Evolutionary conservation across 2,113 vertebrate genomes (phyloP).

Genomic region (Notothenia rossii): DNA sequence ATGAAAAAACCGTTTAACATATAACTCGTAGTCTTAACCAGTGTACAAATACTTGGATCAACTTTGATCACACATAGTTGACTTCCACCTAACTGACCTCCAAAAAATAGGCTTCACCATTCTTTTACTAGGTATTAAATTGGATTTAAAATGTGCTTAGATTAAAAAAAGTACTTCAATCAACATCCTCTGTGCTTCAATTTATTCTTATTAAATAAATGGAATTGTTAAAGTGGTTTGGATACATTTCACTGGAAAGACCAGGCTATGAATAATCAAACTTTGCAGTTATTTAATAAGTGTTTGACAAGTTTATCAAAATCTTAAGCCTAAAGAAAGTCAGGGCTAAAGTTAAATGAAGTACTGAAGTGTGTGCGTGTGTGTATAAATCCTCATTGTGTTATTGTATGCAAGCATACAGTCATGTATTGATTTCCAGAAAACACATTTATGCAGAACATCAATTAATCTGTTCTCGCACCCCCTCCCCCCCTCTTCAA

Average conservation of each 20-base stretch:
- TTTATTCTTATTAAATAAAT: not conserved
- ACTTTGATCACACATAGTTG: not conserved
- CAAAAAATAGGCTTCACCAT: not conserved
- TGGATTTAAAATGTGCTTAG: not conserved
- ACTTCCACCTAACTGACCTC: not conserved
- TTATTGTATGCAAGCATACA: not conserved
- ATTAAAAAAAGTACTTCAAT: not conserved
- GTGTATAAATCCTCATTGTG: not conserved
- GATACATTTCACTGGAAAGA: not conserved
- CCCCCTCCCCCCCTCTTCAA: not conserved
- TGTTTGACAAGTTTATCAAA: too few relatives aligned
- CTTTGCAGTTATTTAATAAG: not conserved
- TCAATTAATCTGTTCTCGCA: constrained; percentile 8
- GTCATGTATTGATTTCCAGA: constrained; percentile 24
- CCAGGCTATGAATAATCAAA: not conserved
- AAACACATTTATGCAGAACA: constrained; percentile 42
- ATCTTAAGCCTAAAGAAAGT: too few relatives aligned
- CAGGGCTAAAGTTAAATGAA: too few relatives aligned
- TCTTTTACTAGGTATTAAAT: too few relatives aligned
- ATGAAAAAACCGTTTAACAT: too few relatives aligned
- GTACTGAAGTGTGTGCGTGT: too few relatives aligned
- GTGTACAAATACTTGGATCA: not conserved
- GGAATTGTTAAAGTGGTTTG: not conserved
- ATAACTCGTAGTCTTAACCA: too few relatives aligned
- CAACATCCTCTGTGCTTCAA: not conserved